These are phyloP conservation scores for Drosophila lacteicornis DNA, from an alignment of 1,140 invertebrate species.

Conservation along the genomic window DNA sequence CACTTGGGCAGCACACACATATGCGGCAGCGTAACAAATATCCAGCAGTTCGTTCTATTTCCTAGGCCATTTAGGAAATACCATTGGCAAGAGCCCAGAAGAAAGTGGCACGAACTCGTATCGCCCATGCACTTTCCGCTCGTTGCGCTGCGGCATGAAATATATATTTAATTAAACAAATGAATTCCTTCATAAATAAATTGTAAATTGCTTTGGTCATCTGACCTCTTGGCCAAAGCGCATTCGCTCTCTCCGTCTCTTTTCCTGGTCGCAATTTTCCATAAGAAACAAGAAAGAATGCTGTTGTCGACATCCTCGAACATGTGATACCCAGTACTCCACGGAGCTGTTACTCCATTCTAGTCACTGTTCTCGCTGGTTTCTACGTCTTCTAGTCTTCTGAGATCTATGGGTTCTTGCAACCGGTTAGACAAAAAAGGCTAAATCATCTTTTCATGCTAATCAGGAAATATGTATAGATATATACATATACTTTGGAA, in stretches of 20 bases:
- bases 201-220: constrained; percentile 50
- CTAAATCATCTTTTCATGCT: too few relatives aligned
- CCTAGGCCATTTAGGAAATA: constrained; percentile 28
- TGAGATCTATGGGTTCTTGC: background rate
- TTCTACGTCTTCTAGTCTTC: too few relatives aligned
- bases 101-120: constrained; percentile 20
- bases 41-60: constrained; percentile 18
- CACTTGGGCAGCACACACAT: constrained; percentile 47
- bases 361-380: background rate
- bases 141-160: constrained; percentile 33
- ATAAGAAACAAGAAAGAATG: constrained; percentile 30
- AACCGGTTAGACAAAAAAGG: background rate
- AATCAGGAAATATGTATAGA: background rate
- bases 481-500: background rate
- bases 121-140: constrained; percentile 16
- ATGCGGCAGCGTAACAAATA: constrained; percentile 8
- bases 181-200: constrained; percentile 66
- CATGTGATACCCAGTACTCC: background rate
- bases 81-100: constrained; percentile 16
- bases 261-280: constrained; percentile 56
- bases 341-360: background rate
- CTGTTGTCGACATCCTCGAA: too few relatives aligned
- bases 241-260: constrained; percentile 1
- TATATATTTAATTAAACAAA: constrained; percentile 74
- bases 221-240: constrained; percentile 68